Evolutionary conservation across 1,140 invertebrate species (phyloP).

Genomic region (Ericerus pela): DNA sequence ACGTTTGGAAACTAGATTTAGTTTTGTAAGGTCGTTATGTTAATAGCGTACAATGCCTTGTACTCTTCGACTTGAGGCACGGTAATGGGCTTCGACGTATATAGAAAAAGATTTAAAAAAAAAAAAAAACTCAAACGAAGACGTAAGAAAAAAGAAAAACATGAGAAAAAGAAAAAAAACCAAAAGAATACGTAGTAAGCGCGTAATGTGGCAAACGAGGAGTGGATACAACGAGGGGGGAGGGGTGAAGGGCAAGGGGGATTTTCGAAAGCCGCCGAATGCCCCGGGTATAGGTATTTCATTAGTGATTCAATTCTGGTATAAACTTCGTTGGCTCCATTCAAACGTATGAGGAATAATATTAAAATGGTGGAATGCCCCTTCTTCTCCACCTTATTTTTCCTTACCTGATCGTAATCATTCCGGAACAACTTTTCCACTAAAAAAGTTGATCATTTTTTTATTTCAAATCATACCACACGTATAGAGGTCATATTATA

Average conservation of each 20-base stretch:
- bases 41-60: slow-evolving; percentile 7
- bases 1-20: slow-evolving; percentile 3
- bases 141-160: not conserved
- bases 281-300: slow-evolving; percentile 10
- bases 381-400: not conserved
- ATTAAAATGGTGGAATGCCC: slow-evolving; percentile 10
- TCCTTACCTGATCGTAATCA: too few species aligned
- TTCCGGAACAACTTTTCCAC: slow-evolving; percentile 4
- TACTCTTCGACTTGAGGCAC: slow-evolving; percentile 4
- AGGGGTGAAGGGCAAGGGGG: not conserved
- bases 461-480: slow-evolving; percentile 10
- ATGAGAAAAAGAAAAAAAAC: slow-evolving; percentile 5
- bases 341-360: slow-evolving; percentile 8
- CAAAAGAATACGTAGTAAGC: not conserved
- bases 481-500: too few species aligned
- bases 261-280: slow-evolving; percentile 4
- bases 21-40: slow-evolving; percentile 12
- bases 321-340: slow-evolving; percentile 7
- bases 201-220: not conserved
- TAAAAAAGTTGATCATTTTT: slow-evolving; percentile 9
- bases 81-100: slow-evolving; percentile 10
- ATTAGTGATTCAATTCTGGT: slow-evolving; percentile 12
- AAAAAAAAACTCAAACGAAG: not conserved
- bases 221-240: not conserved
- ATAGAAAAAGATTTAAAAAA: not conserved